Percentiles rank a stretch among this genome's conserved stretches.
phyloP scores from a whole-genome alignment of 2,888 invertebrate species.

The Volucella bombylans region DNA sequence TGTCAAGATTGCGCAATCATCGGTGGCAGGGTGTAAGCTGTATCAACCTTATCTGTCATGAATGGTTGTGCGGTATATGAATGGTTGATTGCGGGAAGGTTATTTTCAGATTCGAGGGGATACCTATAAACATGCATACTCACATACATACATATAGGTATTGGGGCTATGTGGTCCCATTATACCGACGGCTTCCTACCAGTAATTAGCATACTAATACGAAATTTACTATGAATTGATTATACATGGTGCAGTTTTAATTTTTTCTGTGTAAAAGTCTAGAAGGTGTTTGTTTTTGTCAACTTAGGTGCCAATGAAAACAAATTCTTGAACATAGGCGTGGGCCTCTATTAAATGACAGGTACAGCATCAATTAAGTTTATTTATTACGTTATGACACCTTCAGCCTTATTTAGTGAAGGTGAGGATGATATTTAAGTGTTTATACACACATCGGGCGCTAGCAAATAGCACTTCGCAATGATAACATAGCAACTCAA shows the following conservation, averaged over 20 bases:
- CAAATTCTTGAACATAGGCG: constrained; percentile 43
- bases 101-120: constrained; percentile 3
- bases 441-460: too few species aligned
- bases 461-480: too few species aligned
- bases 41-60: constrained; percentile 20
- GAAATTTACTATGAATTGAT: constrained; percentile 30
- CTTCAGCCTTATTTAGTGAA: not conserved
- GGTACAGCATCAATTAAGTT: constrained; percentile 36
- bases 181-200: constrained; percentile 22
- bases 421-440: not conserved
- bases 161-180: constrained; percentile 15
- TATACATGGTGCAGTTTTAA: constrained; percentile 15
- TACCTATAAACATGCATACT: not conserved
- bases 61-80: constrained; percentile 19
- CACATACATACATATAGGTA: constrained; percentile 33
- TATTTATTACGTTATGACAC: constrained; percentile 29
- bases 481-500: too few species aligned
- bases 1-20: constrained; percentile 50
- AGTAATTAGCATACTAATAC: constrained; percentile 42
- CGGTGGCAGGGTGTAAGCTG: not conserved
- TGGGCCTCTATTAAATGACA: constrained; percentile 49
- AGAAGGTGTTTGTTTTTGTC: constrained; percentile 49
- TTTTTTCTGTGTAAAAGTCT: constrained; percentile 11
- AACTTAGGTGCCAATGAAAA: constrained; percentile 55
- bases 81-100: constrained; percentile 34